Evolutionary conservation across 2,888 invertebrate species (phyloP).

Genomic region (Nomada fucata): DNA sequence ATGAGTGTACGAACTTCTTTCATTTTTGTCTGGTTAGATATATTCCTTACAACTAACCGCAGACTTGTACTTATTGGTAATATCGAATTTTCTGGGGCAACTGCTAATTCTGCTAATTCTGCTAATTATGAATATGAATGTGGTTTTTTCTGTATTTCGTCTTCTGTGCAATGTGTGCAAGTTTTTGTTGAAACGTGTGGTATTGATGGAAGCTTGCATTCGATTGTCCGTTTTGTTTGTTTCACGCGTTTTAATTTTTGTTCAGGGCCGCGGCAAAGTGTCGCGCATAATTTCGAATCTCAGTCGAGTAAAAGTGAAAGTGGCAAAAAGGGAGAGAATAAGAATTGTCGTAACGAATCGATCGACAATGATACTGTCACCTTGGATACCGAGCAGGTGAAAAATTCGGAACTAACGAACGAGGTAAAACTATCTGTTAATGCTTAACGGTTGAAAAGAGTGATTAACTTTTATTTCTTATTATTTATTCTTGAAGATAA

Average conservation of each 20-base stretch:
- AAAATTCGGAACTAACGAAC: constrained; percentile 30
- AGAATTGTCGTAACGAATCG: constrained; percentile 76
- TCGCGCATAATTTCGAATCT: constrained; percentile 46
- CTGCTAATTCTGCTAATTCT: not conserved
- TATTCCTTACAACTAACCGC: not conserved
- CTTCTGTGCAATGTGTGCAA: not conserved
- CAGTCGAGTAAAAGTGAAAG: constrained; percentile 41
- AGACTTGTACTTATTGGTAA: not conserved
- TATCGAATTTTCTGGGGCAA: not conserved
- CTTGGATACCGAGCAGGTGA: not conserved
- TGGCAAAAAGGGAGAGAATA: constrained; percentile 63
- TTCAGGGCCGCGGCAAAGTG: constrained; percentile 63
- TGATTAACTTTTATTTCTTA: not conserved
- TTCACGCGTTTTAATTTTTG: constrained; percentile 35
- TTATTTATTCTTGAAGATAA: not conserved
- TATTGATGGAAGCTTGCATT: not conserved
- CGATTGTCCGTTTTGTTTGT: not conserved
- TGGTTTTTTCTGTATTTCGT: too few relatives aligned
- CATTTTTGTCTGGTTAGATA: not conserved
- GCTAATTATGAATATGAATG: not conserved
- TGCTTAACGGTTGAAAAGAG: too few relatives aligned
- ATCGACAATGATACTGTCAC: constrained; percentile 75
- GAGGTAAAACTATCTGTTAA: constrained; percentile 43
- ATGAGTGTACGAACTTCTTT: constrained; percentile 81
- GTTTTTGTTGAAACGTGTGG: not conserved